A percentile compares a stretch with the other conserved stretches of the same genome.
Evolutionary conservation across 2,888 invertebrate species (phyloP).

Genomic region (Noctua comes): DNA sequence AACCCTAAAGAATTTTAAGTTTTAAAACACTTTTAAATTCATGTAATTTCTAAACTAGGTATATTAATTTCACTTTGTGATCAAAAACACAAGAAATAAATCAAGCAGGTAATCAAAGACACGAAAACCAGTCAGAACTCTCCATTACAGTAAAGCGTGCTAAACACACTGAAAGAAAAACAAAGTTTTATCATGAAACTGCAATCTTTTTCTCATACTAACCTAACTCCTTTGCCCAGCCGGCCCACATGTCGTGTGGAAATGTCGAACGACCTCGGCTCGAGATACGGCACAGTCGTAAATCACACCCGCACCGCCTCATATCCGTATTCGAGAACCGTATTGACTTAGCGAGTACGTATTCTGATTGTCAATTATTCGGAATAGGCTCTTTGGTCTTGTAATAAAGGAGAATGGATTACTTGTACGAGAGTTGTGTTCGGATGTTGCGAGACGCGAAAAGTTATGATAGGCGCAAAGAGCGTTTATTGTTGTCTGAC

Average conservation of each 20-base stretch:
- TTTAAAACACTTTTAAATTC: neutral
- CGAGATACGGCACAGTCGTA: constrained; percentile 36
- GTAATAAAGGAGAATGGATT: constrained; percentile 36
- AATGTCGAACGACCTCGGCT: constrained; percentile 23
- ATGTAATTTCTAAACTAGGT: neutral
- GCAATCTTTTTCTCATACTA: constrained; percentile 25
- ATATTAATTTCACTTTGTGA: neutral
- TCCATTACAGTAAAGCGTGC: neutral
- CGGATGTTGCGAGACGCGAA: neutral
- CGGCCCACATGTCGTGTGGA: constrained; percentile 9
- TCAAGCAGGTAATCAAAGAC: neutral
- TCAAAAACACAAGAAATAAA: neutral
- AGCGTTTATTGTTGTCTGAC: neutral
- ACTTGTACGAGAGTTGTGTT: neutral
- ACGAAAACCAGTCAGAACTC: neutral
- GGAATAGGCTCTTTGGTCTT: constrained; percentile 17
- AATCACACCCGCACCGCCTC: constrained; percentile 57
- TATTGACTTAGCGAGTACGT: constrained; percentile 40
- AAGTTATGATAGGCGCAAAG: neutral
- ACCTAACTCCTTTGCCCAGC: neutral
- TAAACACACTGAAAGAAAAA: constrained; percentile 14
- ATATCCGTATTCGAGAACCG: constrained; percentile 45
- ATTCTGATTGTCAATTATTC: constrained; percentile 45
- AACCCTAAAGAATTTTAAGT: neutral
- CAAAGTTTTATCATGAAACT: constrained; percentile 19